These are phyloP conservation scores for Pseudomyrmex cubaensis DNA, from an alignment of 1,140 invertebrate genomes.

Conservation along the genomic window DNA sequence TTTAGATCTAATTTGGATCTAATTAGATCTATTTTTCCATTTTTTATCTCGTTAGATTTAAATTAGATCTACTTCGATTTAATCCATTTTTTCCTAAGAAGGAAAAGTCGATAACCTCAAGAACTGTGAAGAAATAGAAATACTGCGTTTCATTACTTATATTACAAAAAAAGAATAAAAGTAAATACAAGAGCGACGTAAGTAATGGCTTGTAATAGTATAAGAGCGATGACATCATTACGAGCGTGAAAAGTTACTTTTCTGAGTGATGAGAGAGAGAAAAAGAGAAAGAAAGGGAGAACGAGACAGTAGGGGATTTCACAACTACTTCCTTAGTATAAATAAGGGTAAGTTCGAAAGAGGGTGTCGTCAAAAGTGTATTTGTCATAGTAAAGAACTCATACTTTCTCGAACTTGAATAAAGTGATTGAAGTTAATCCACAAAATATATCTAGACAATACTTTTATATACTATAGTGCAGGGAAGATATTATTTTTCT, in stretches of 20 bases:
- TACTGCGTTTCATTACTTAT: neutral
- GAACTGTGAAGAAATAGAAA: no score
- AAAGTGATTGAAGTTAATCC: neutral
- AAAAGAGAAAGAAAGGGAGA: no score
- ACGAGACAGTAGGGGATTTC: conserved; percentile 62
- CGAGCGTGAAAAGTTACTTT: conserved; percentile 77
- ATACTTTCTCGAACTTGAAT: neutral
- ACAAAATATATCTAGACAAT: neutral
- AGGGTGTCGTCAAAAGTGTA: conserved; percentile 57
- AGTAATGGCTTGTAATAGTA: conserved; percentile 18
- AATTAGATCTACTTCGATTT: no score
- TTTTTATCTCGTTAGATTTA: no score
- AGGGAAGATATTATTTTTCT: neutral
- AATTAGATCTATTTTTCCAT: no score
- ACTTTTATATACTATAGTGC: neutral
- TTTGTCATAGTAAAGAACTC: conserved; percentile 66
- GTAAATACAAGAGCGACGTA: neutral
- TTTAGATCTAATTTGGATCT: no score
- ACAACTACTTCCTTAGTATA: conserved; percentile 75
- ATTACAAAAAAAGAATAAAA: conserved; percentile 60
- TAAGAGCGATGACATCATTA: conserved; percentile 64
- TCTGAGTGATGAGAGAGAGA: neutral
- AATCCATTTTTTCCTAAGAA: no score
- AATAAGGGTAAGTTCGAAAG: conserved; percentile 69
- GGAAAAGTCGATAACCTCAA: no score